Evolutionary conservation across 2,113 vertebrate genomes (phyloP).

Genomic region (Columbina picui): DNA sequence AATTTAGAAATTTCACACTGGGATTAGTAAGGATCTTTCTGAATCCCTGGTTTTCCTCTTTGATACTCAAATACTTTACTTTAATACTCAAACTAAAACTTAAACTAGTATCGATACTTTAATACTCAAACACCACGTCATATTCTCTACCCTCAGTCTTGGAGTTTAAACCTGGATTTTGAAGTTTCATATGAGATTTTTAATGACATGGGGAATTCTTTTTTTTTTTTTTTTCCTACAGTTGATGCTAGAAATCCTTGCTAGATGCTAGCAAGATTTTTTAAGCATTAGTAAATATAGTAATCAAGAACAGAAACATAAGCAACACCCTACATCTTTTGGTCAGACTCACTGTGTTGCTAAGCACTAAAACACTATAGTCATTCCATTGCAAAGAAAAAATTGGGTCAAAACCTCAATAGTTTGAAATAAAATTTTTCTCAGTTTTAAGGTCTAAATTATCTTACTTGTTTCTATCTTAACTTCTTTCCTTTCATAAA

Average conservation of each 20-base stretch:
- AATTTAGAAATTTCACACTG: not conserved
- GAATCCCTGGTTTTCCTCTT: not conserved
- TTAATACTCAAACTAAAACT: too few relatives aligned
- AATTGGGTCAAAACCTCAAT: not conserved
- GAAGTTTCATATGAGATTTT: not conserved
- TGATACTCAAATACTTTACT: too few relatives aligned
- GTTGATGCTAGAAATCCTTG: not conserved
- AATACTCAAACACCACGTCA: not conserved
- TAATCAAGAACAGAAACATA: not conserved
- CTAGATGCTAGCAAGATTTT: fast-evolving
- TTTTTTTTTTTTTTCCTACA: not conserved
- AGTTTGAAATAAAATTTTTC: not conserved
- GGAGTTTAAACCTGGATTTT: not conserved
- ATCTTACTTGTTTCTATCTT: not conserved
- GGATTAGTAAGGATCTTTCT: not conserved
- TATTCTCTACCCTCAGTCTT: not conserved
- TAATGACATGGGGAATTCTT: not conserved
- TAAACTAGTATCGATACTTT: too few relatives aligned
- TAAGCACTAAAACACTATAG: not conserved
- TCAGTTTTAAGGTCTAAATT: not conserved
- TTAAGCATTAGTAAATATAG: not conserved
- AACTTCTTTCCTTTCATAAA: not conserved
- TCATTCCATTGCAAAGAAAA: not conserved
- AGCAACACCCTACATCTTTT: not conserved
- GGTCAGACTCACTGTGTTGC: not conserved